Evolutionary conservation across 2,797 vertebrate species (phyloP), one percentile per base, ranked within the genome.

Genomic region (Astyanax mexicanus): DNA sequence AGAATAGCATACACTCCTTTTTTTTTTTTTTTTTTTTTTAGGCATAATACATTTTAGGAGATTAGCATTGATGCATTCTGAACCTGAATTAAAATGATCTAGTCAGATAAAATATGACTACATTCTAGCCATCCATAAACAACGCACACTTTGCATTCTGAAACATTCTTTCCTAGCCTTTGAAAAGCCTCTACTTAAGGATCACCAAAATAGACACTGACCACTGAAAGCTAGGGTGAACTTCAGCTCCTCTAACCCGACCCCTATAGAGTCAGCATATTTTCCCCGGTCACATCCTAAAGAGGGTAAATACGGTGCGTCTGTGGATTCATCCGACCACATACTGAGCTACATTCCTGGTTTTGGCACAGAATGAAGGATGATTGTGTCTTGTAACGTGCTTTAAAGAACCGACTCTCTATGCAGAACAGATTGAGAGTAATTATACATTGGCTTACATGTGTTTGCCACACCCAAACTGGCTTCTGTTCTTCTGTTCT

Each of bases 161-260:
- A 35, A 45, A 38, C 38, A 37, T 71, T 72, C 29, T 25, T 64
- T 44, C 66, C n/a, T 62, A 76, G 66, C 49, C 15, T 45, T 19
- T 55, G 47, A 47, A 62, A 72, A 85, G 88, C 80, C 89, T 86
- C 68, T 86, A 86, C 83, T 91, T 85, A 87, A 60, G 70, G 45
- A 11, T 21, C 42, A 72, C 70, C 70, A 75, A 84, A 92, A 92
- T 91, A 92, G 89, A 67, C 67, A 64, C 5, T 10, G 66, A 42
- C 74, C 27, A 67, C 69, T 38, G 55, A 60, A 69, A 23, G 23
- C 17, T 29, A 38, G 42, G 44, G 86, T 60, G 45, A 44, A 49
- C 66, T 67, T 11, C 2, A 70, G 52, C 74, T 27, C 85, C 84
- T 88, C 75, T 88, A 84, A 76, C 75, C 9, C 67, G 32, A 79